These are phyloP conservation scores for Drosophila kuntzei DNA, from an alignment of 2,888 invertebrate species.

Conservation along the genomic window DNA sequence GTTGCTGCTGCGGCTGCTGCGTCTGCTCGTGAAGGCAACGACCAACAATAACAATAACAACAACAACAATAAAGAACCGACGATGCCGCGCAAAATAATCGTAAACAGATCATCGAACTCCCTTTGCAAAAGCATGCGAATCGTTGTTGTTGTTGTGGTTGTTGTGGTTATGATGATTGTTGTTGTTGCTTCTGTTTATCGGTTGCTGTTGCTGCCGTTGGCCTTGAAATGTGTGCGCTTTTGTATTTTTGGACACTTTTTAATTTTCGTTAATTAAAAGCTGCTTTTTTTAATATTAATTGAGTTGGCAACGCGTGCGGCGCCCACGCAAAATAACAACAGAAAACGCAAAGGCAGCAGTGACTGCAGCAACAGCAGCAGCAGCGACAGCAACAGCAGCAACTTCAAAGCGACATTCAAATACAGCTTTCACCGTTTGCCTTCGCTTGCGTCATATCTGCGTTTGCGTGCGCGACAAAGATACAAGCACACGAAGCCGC, in stretches of 20 bases:
- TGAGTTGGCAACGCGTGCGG: conserved; percentile 77
- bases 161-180: conserved; percentile 26
- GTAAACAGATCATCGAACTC: conserved; percentile 85
- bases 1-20: conserved; percentile 17
- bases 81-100: conserved; percentile 70
- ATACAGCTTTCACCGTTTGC: conserved; percentile 74
- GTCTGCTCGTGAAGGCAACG: conserved; percentile 63
- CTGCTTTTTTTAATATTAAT: conserved; percentile 60
- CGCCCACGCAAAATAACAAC: conserved; percentile 66
- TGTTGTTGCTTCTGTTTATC: conserved; percentile 23
- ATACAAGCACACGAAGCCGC: conserved; percentile 55
- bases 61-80: conserved; percentile 41
- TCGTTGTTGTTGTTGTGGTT: conserved; percentile 18
- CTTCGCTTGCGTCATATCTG: conserved; percentile 71
- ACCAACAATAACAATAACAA: conserved; percentile 54
- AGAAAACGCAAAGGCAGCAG: conserved; percentile 17
- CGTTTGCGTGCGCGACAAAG: conserved; percentile 65
- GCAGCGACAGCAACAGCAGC: conserved; percentile 34
- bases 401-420: conserved; percentile 48
- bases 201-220: conserved; percentile 43
- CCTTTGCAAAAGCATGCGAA: conserved; percentile 36
- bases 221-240: conserved; percentile 66
- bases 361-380: conserved; percentile 12
- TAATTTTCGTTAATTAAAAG: conserved; percentile 76
- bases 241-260: conserved; percentile 55